These are phyloP conservation scores for Upupa epops DNA, from an alignment of 2,113 vertebrate genomes.

Conservation along the genomic window DNA sequence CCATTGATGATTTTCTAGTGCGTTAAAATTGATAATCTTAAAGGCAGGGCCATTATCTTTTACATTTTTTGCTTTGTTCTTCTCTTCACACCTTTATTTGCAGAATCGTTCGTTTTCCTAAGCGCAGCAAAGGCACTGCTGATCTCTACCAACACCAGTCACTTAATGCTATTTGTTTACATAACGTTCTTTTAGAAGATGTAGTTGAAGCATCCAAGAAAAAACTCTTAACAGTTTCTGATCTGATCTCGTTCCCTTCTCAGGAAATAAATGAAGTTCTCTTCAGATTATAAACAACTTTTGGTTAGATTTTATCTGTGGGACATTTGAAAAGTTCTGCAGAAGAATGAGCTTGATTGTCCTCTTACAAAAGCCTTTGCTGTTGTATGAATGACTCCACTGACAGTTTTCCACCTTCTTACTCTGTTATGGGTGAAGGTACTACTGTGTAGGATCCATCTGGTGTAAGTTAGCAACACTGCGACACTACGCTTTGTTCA, in stretches of 20 bases:
- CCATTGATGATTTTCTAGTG: not conserved
- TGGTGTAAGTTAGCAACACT: no score
- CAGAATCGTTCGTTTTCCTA: not conserved
- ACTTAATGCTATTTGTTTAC: not conserved
- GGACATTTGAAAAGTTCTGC: not conserved
- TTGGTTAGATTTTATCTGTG: not conserved
- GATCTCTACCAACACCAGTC: not conserved
- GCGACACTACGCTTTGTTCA: not conserved
- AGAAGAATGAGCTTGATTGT: not conserved
- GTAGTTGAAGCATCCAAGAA: not conserved
- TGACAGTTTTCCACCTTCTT: not conserved
- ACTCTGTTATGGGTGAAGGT: not conserved
- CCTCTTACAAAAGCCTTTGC: not conserved
- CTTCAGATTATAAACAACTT: not conserved
- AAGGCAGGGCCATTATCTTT: not conserved
- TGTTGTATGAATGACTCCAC: not conserved
- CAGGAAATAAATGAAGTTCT: not conserved
- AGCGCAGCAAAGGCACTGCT: not conserved
- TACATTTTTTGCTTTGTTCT: not conserved
- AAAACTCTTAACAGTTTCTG: not conserved
- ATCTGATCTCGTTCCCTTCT: not conserved
- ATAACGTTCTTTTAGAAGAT: not conserved
- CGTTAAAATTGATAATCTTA: not conserved
- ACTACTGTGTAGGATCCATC: not conserved
- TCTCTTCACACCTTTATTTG: not conserved